Base-by-base conservation (phyloP, 2,888 invertebrate species). In the Drosophila nr. medialis region DNA sequence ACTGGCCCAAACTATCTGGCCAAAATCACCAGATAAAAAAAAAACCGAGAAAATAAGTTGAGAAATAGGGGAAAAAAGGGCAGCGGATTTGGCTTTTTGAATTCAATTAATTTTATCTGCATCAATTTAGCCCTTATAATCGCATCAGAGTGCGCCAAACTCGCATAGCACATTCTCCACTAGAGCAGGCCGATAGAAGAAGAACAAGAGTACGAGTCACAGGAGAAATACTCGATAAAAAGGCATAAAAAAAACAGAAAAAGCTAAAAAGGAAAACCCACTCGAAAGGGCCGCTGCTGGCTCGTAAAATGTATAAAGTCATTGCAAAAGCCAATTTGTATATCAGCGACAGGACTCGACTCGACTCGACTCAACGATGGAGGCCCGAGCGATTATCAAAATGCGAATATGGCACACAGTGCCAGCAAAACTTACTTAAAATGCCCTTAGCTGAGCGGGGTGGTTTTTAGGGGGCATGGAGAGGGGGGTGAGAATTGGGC, bases 281-380 rank as follows among this genome's bases (percentile, higher is more conserved):
- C 69, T 80, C 74, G 68, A 81, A 80, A 79, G 84, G 80, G 64
- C 80, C 83, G 64, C 75, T 64, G 61, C 69, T 75, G 73, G 69
- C 80, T 86, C 85, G 89, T 85, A 85, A 85, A 85, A 85, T 89
- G 77, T 85, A 85, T 85, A 85, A 89, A 85, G 85, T 89, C 89
- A 85, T 85, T 85, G 85, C 82, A 77, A 86, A 85, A 85, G 85
- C 85, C 85, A 85, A 85, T 85, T 85, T 85, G 85, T 85, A 85
- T 85, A 85, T 85, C 85, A 85, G 89, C 70, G 74, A 69, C 63
- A 71, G 69, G 71, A 75, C 53, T 42, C 45, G 54, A 54, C 54
- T 54, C 36, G 54, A 54, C 27, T 54, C 45, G 15, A 45, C 24
- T 38, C 27, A 55, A 40, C 64, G 75, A 64, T 60, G 71, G 60